Evolutionary conservation across 1,140 invertebrate species (phyloP).

Genomic region (Drosophila ambigua): DNA sequence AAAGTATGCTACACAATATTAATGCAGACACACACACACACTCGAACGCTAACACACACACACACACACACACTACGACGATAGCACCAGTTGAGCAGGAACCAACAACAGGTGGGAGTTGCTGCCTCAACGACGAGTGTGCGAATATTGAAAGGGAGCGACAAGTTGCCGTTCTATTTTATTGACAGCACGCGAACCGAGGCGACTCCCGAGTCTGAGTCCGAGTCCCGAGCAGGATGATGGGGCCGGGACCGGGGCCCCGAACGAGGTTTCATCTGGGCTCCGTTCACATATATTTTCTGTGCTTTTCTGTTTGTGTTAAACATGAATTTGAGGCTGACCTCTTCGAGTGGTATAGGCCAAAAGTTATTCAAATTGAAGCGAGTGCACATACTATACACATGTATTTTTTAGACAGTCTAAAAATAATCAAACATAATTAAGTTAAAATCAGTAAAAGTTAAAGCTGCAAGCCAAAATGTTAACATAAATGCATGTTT

Average conservation of each 20-base stretch:
- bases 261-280: conserved; percentile 13
- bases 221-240: conserved; percentile 17
- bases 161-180: conserved; percentile 64
- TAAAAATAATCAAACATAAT: no score
- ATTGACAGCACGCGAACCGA: conserved; percentile 57
- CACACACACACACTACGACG: background rate
- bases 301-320: conserved; percentile 41
- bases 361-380: background rate
- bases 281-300: conserved; percentile 1
- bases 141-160: conserved; percentile 74
- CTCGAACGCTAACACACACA: background rate
- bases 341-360: background rate
- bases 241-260: background rate
- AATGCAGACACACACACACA: conserved; percentile 18
- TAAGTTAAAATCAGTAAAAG: no score
- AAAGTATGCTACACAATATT: conserved; percentile 54
- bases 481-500: no score
- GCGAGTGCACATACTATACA: no score
- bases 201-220: conserved; percentile 10
- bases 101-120: conserved; percentile 72
- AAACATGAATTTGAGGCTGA: conserved; percentile 20
- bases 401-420: no score
- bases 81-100: background rate
- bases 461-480: no score
- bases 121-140: conserved; percentile 65